Evolutionary conservation across 2,888 invertebrate genomes (phyloP).

Genomic region (Yponomeuta sedellus): DNA sequence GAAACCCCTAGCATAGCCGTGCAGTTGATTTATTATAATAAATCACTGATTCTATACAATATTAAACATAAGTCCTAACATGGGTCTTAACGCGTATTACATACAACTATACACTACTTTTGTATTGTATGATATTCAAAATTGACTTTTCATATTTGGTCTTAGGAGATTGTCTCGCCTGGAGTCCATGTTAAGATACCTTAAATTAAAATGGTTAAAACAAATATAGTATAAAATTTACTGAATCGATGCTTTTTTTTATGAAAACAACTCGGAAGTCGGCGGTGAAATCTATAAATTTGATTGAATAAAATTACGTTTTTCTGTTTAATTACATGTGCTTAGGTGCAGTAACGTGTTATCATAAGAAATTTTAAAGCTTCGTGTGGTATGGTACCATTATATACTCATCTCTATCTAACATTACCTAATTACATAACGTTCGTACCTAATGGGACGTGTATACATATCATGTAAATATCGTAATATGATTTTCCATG

Average conservation of each 20-base stretch:
- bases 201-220: background rate
- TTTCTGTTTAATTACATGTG: constrained; percentile 54
- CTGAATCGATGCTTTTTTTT: background rate
- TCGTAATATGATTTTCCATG: constrained; percentile 61
- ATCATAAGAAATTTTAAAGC: constrained; percentile 77
- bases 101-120: constrained; percentile 17
- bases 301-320: background rate
- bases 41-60: constrained; percentile 16
- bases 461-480: constrained; percentile 76
- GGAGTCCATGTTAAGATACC: background rate
- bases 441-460: constrained; percentile 76
- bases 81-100: constrained; percentile 51
- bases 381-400: constrained; percentile 66
- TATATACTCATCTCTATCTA: constrained; percentile 68
- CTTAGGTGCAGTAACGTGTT: constrained; percentile 68
- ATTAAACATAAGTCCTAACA: constrained; percentile 37
- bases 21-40: background rate
- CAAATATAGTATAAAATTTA: background rate
- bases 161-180: constrained; percentile 44
- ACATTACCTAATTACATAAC: constrained; percentile 71
- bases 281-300: background rate
- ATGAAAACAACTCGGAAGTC: background rate
- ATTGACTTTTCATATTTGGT: constrained; percentile 69
- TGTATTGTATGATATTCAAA: constrained; percentile 58
- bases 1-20: no score